Percentiles rank a stretch among this genome's conserved stretches.
Evolutionary conservation across 2,113 vertebrate species (phyloP).

Genomic region (Archocentrus centrarchus): DNA sequence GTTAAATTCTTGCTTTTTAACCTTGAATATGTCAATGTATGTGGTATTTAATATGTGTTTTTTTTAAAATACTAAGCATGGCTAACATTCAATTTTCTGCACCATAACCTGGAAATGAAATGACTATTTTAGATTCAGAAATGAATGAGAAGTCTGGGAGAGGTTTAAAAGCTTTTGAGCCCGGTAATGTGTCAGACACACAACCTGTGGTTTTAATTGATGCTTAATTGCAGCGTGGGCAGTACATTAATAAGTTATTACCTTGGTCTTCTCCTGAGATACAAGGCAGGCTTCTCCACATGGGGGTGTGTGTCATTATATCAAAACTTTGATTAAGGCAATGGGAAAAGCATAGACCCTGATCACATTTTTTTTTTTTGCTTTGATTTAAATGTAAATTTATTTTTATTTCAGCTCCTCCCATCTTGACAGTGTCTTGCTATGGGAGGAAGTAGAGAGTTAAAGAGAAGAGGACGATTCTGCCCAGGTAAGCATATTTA

Average conservation of each 20-base stretch:
- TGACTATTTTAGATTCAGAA: conserved; percentile 7
- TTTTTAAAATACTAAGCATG: not conserved
- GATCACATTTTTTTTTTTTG: conserved; percentile 71
- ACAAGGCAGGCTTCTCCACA: conserved; percentile 40
- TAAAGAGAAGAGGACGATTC: conserved; percentile 47
- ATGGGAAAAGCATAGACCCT: conserved; percentile 66
- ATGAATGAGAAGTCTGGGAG: conserved; percentile 6
- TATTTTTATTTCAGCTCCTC: conserved; percentile 73
- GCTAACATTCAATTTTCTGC: not conserved
- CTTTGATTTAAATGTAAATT: conserved; percentile 83
- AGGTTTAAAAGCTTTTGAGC: conserved; percentile 35
- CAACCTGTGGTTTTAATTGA: conserved; percentile 66
- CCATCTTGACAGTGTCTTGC: conserved; percentile 59
- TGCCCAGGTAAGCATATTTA: conserved; percentile 83
- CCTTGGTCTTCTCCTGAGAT: conserved; percentile 57
- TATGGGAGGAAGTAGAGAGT: conserved; percentile 39
- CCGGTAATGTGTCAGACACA: conserved; percentile 29
- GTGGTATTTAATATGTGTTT: not conserved
- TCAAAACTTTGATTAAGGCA: conserved; percentile 76
- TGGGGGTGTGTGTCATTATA: conserved; percentile 67
- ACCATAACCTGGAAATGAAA: not conserved
- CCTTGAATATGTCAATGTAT: conserved; percentile 6
- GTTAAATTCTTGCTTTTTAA: conserved; percentile 2
- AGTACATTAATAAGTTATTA: conserved; percentile 70
- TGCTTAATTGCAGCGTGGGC: conserved; percentile 72